Evolutionary conservation across 1,140 invertebrate species (phyloP).

Genomic region (Archegozetes longisetosus): DNA sequence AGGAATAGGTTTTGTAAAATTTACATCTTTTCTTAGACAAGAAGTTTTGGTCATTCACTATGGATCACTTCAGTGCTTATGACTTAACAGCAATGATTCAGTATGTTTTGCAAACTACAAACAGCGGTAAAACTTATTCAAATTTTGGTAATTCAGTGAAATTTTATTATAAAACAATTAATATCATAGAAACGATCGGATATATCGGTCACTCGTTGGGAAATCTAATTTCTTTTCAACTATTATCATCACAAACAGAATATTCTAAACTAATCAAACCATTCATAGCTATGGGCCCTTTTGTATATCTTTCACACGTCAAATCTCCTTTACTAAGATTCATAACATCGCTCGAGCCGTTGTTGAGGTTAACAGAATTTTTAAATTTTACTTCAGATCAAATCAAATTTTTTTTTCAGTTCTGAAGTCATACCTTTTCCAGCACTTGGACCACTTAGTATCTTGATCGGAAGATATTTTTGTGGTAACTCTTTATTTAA

Average conservation of each 20-base stretch:
- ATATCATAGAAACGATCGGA: neutral
- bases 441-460: neutral
- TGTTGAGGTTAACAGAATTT: neutral
- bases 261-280: slow-evolving; percentile 40
- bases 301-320: slow-evolving; percentile 34
- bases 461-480: neutral
- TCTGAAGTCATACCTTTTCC: neutral
- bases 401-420: neutral
- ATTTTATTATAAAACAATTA: neutral
- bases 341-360: neutral
- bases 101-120: slow-evolving; percentile 29
- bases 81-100: slow-evolving; percentile 36
- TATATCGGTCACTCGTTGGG: slow-evolving; percentile 25
- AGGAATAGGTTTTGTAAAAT: neutral
- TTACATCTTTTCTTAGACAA: neutral
- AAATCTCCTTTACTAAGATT: neutral
- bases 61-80: slow-evolving; percentile 26
- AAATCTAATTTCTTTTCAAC: slow-evolving; percentile 45
- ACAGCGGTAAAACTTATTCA: neutral
- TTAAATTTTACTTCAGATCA: slow-evolving; percentile 1
- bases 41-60: slow-evolving; percentile 24
- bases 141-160: neutral
- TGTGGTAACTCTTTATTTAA: slow-evolving; percentile 2
- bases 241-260: slow-evolving; percentile 43
- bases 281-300: slow-evolving; percentile 50